Base-by-base conservation (phyloP, 2,113 vertebrate genomes). In the Bos javanicus region DNA sequence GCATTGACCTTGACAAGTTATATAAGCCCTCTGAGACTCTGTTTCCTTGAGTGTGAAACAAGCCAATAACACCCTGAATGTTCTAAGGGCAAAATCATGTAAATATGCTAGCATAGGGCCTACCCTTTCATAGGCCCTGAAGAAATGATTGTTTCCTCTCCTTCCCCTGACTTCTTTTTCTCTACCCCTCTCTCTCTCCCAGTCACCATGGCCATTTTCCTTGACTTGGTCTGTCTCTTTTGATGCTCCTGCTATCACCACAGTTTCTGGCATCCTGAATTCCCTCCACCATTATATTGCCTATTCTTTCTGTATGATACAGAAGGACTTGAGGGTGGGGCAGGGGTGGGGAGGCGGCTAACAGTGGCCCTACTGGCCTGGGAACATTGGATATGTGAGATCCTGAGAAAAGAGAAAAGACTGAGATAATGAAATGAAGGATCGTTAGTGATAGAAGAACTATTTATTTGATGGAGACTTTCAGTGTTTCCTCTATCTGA, bases 1-100 rank as follows among this genome's bases (percentile, higher is more conserved):
- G 5, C 52, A 9, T 76, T 95, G 93, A 94, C 88, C 76, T 91
- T 82, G 67, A 59, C 17, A 87, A 81, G 26, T 82, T 96, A 56
- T 23, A 74, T 62, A 90, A 97, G 52, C 39, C 43, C 12, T 54
- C 12, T 94, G 19, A 94, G 64, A 4, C 54, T 93, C 82, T 81
- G 4, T 90, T 83, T 67, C 33, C 28, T 91, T 88, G 30, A 60
- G 52, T 89, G 39, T 88, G 81, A 83, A 94, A 39, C 23, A 93
- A 36, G 43, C 54, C 87, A 33, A 30, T 50, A 91, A 91, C 56
- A 96, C 67, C 36, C 9, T 89, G 59, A 83, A 52, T 87, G 84
- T 30, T 83, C 10, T 80, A 26, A 82, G 46, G 19, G 92, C 15
- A 74, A 96, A 91, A 85, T 62, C 14, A 64, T 21, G 3, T 39